Evolutionary conservation across 2,888 invertebrate genomes (phyloP).

Genomic region (Thera britannica): DNA sequence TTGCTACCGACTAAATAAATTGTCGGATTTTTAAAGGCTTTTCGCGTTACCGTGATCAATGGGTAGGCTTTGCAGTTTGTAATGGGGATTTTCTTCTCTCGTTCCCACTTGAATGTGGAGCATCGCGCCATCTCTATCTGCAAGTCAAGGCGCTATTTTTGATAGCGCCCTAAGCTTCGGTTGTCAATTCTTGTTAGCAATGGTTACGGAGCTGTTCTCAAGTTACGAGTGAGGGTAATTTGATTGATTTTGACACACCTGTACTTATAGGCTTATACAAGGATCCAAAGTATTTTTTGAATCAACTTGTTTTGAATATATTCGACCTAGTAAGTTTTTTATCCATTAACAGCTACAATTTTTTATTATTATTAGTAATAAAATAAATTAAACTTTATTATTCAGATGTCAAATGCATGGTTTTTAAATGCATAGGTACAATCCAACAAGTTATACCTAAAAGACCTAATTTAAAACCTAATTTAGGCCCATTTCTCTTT

Average conservation of each 20-base stretch:
- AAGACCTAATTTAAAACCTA: no score
- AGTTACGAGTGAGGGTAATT: slow-evolving; percentile 54
- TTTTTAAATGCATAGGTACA: no score
- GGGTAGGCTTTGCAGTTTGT: slow-evolving; percentile 75
- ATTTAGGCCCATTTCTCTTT: no score
- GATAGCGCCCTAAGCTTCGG: slow-evolving; percentile 59
- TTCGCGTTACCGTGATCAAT: slow-evolving; percentile 80
- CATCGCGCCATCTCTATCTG: slow-evolving; percentile 52
- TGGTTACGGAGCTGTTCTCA: slow-evolving; percentile 59
- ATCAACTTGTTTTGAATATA: not conserved
- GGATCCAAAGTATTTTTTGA: not conserved
- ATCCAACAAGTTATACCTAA: no score
- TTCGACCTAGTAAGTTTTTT: no score
- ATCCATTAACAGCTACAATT: no score
- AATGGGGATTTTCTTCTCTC: slow-evolving; percentile 68
- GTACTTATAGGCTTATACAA: not conserved
- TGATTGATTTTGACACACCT: slow-evolving; percentile 53
- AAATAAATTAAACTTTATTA: no score
- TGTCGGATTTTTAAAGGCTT: slow-evolving; percentile 80
- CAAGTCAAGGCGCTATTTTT: slow-evolving; percentile 58
- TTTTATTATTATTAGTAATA: no score
- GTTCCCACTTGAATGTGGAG: slow-evolving; percentile 44
- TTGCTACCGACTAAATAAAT: slow-evolving; percentile 75
- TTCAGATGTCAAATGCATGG: no score
- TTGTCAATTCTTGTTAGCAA: slow-evolving; percentile 74